Evolutionary conservation across 2,888 invertebrate genomes (phyloP).

Genomic region (Apamea crenata): DNA sequence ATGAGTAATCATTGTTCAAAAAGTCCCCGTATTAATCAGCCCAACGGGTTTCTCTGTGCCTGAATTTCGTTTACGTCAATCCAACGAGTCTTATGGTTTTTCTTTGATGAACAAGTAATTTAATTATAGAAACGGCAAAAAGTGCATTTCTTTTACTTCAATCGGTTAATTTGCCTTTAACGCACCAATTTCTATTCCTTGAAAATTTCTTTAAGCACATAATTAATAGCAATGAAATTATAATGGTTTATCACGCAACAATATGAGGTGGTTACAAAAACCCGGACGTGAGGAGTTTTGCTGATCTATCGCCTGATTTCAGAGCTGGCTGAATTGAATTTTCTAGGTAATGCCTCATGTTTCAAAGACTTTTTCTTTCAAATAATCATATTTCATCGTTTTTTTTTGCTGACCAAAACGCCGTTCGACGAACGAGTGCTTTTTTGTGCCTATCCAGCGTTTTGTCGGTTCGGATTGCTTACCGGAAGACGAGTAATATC

Average conservation of each 20-base stretch:
- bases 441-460: slow-evolving; percentile 17
- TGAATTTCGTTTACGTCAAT: slow-evolving; percentile 1
- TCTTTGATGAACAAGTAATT: background rate
- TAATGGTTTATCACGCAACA: slow-evolving; percentile 58
- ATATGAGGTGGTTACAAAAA: slow-evolving; percentile 54
- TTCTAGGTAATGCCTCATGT: slow-evolving; percentile 37
- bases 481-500: slow-evolving; percentile 13
- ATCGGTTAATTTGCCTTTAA: slow-evolving; percentile 46
- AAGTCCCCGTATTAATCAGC: background rate
- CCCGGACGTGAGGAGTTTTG: slow-evolving; percentile 47
- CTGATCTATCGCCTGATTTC: slow-evolving; percentile 43
- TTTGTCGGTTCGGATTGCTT: slow-evolving; percentile 13
- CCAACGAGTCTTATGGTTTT: slow-evolving; percentile 4
- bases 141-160: slow-evolving; percentile 21
- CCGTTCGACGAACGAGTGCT: background rate
- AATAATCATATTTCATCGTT: background rate
- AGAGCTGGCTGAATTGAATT: slow-evolving; percentile 40
- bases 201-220: slow-evolving; percentile 53
- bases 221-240: slow-evolving; percentile 54
- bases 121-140: slow-evolving; percentile 13
- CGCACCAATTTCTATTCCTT: slow-evolving; percentile 57
- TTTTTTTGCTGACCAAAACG: slow-evolving; percentile 32
- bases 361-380: slow-evolving; percentile 27
- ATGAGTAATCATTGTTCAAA: slow-evolving; percentile 10
- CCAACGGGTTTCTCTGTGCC: background rate